Percentiles rank a stretch among this genome's conserved stretches.
Conservation (phyloP, 2,113 vertebrate species). For the Cyprinodon variegatus region DNA sequence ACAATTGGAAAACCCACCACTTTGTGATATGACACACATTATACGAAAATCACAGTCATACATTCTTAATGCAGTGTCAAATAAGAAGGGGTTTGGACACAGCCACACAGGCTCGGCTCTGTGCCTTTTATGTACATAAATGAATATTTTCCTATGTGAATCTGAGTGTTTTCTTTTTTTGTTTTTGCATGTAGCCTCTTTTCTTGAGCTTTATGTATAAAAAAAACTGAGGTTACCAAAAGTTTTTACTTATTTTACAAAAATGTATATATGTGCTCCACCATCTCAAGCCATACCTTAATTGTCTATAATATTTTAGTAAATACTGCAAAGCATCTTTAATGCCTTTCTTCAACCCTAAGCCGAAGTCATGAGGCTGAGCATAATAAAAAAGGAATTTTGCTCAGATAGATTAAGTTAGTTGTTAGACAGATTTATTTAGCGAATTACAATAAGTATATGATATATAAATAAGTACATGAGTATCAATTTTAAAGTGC, state of each 20-base stretch:
- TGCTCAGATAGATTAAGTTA: constrained; percentile 21
- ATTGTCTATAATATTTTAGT: constrained; percentile 40
- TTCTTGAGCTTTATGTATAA: constrained; percentile 4
- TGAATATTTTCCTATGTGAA: constrained; percentile 38
- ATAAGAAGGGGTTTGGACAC: constrained; percentile 60
- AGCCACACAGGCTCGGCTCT: constrained; percentile 29
- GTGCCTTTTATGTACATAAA: constrained; percentile 41
- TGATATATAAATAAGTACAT: background rate
- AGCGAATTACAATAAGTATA: background rate
- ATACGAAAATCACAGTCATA: constrained; percentile 78
- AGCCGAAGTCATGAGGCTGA: constrained; percentile 59
- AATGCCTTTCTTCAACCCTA: constrained; percentile 50
- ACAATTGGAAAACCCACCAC: constrained; percentile 79
- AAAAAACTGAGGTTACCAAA: constrained; percentile 2
- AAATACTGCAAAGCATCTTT: constrained; percentile 54
- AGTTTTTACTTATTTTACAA: constrained; percentile 6
- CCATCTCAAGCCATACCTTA: constrained; percentile 5
- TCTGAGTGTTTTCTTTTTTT: background rate
- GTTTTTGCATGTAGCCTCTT: constrained; percentile 29
- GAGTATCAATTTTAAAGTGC: background rate
- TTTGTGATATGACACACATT: constrained; percentile 80
- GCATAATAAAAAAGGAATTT: constrained; percentile 45
- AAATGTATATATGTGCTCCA: background rate
- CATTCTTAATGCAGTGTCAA: constrained; percentile 76
- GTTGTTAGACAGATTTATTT: background rate